Base-by-base conservation (phyloP, 2,113 vertebrate genomes). In the Gymnorhina tibicen region DNA sequence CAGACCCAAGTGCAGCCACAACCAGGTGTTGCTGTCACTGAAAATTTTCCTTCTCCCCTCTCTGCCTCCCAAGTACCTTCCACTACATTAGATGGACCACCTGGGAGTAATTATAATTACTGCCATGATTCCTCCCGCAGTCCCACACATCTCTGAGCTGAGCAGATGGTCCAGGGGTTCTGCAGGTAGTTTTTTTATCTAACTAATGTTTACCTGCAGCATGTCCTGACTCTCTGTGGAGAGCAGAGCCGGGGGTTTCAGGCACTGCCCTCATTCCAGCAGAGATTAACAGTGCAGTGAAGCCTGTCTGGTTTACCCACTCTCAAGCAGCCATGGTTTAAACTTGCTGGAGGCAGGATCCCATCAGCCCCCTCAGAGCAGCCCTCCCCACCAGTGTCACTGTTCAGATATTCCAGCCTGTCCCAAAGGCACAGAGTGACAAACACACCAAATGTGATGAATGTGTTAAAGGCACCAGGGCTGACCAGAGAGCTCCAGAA, bases 61-160 rank as follows among this genome's bases (percentile, higher is more conserved):
- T 64, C 69, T 69, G 87, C 75, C 88, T 96, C 91, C 74, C 88
- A 88, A 87, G 79, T 16, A 42, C 60, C 91, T 95, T 91, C 84
- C 69, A 55, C 19, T 35, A 4, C 73, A 67, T 52, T 42, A 56
- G 59, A n/a, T 42, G 58, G 75, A 63, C 91, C 86, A 35, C 35
- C 53, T 35, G 80, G 93, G 59, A 92, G 58, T 22, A 70, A 86
- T 70, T 63, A 21, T 37, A 59, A 88, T 92, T 67, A 75, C 18
- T 84, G 85, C 60, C 75, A 13, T 16, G 53, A 86, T 84, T 93
- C 79, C 75, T 88, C 67, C 41, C 2, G 15, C 13, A 53, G 66
- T 41, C 74, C 35, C 87, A 55, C 87, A 62, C 73, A 16, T 18
- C 87, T 64, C 67, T 6, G 75, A 53, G 70, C 75, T 24, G 63